phyloP scores from a whole-genome alignment of 2,888 invertebrate species.

The Chloroclysta siterata region DNA sequence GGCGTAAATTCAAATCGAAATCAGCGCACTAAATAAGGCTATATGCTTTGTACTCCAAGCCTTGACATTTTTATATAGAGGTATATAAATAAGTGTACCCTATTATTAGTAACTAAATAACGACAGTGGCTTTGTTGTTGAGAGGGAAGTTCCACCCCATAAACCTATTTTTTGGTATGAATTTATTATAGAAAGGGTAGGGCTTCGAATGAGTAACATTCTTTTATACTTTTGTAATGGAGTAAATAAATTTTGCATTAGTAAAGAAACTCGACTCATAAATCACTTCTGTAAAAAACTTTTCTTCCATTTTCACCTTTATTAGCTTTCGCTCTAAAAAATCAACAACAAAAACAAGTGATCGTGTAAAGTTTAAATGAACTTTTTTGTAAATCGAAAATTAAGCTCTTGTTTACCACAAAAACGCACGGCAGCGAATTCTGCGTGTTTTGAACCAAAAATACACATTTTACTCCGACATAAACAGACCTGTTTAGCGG shows the following conservation, averaged over 20 bases:
- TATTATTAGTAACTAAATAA: conserved; percentile 58
- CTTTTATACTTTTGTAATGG: conserved; percentile 33
- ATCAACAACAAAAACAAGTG: conserved; percentile 32
- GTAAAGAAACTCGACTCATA: conserved; percentile 16
- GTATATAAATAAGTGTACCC: conserved; percentile 43
- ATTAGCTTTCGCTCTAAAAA: conserved; percentile 30
- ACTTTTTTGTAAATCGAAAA: conserved; percentile 51
- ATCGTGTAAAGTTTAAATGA: conserved; percentile 36
- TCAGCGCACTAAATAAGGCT: background rate
- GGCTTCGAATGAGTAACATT: conserved; percentile 50
- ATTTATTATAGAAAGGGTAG: conserved; percentile 73
- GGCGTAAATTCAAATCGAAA: background rate
- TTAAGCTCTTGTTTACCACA: conserved; percentile 52
- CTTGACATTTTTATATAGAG: background rate
- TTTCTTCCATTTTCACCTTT: conserved; percentile 21
- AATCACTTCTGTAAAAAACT: conserved; percentile 12
- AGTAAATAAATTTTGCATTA: conserved; percentile 24
- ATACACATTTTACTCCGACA: conserved; percentile 55
- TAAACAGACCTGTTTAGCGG: conserved; percentile 55
- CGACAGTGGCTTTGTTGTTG: conserved; percentile 71
- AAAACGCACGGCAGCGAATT: conserved; percentile 47
- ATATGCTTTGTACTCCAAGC: background rate
- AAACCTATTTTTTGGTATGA: conserved; percentile 71
- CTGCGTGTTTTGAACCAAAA: conserved; percentile 42
- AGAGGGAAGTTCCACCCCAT: conserved; percentile 65